Conservation (phyloP, 2,113 vertebrate species). For the Centropus unirufus region DNA sequence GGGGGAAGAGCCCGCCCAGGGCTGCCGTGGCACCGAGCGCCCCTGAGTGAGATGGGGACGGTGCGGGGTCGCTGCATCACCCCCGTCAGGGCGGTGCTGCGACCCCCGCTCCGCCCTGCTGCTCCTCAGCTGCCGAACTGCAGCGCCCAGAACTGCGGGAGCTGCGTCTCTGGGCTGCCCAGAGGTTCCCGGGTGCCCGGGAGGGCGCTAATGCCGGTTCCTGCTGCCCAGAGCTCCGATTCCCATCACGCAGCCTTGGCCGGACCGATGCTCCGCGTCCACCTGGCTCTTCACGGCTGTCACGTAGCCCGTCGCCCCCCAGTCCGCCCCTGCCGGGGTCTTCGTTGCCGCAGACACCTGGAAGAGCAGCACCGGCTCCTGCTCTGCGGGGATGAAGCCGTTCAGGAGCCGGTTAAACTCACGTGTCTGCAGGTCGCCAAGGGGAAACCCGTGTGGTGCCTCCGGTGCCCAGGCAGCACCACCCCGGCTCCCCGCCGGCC, state of each 20-base stretch:
- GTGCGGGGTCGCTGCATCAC: rapidly evolving
- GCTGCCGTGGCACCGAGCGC: constrained; percentile 49
- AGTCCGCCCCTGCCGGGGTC: background rate
- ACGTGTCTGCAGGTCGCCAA: background rate
- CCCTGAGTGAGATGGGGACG: background rate
- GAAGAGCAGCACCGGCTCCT: rapidly evolving
- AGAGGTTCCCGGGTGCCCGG: background rate
- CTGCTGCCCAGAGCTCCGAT: background rate
- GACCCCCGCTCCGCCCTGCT: background rate
- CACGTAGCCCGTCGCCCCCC: constrained; percentile 39
- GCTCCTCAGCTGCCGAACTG: background rate
- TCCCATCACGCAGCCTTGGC: background rate
- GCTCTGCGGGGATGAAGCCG: rapidly evolving
- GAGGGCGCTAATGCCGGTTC: background rate
- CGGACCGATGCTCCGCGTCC: rapidly evolving
- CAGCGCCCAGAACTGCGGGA: rapidly evolving
- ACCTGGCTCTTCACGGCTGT: constrained; percentile 59
- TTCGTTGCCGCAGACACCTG: rapidly evolving
- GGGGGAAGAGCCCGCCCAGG: constrained; percentile 52
- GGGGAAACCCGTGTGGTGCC: background rate
- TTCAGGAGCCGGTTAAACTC: constrained; percentile 52
- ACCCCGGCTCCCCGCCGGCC: rapidly evolving
- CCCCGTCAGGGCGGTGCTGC: too few species aligned
- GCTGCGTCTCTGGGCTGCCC: background rate
- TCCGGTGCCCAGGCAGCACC: rapidly evolving